Evolutionary conservation across 2,888 invertebrate genomes (phyloP), one percentile per base, ranked within the genome.

Genomic region (Acleris holmiana): DNA sequence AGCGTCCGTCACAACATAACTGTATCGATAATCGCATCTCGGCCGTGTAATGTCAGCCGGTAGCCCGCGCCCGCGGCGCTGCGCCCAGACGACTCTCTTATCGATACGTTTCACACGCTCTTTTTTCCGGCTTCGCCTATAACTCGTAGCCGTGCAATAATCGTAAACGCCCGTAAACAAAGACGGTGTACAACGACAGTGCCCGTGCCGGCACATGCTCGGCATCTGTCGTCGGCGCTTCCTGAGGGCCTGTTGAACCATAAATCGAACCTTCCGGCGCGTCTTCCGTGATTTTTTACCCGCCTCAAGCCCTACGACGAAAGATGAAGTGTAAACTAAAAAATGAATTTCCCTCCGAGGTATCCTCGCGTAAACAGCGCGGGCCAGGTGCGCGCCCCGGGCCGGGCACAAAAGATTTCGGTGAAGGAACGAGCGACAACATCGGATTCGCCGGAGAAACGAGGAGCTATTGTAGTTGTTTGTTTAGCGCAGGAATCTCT

Each of bases 211-310:
- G 83, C 91, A 91, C 88, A 83, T 92, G 93, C 84, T 79, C 71
- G 79, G 83, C 89, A 86, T 93, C 93, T 93, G 92, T 93, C 93
- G 84, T 79, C 89, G 79, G 73, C 72, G 80, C 85, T 85, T 91
- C 91, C 91, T 88, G 88, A 83, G 76, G 72, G 84, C 81, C 80
- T 84, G 87, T 85, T 85, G 83, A 82, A 85, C 89, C 90, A 91
- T 90, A 92, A 90, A 90, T 88, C 79, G 85, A 88, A 79, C 86
- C 89, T 91, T 90, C 89, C 91, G 91, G 87, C 79, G 80, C 80
- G 79, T 82, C 87, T 89, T 88, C 89, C 89, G 84, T 83, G 83
- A 84, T 86, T 91, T 91, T 91, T 91, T 88, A 86, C 75, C 73
- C 74, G 74, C 75, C 76, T 82, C 82, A 82, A 87, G 86, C 86